Percentiles rank a stretch among this genome's conserved stretches.
Evolutionary conservation across 2,113 vertebrate genomes (phyloP).

Genomic region (Cyrtonyx montezumae): DNA sequence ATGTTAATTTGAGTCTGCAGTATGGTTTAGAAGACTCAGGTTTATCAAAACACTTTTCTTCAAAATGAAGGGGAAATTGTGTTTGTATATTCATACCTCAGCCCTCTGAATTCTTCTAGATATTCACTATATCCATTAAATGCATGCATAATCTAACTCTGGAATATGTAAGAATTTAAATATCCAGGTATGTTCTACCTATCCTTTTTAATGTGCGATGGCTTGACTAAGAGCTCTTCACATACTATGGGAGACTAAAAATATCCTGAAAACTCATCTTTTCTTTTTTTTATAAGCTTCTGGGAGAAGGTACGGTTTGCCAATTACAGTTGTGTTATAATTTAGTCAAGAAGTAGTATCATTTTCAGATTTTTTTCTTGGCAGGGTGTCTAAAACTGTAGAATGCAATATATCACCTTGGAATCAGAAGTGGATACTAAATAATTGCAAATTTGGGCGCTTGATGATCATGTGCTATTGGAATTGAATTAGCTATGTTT

Average conservation of each 20-base stretch:
- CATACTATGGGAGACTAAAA: neutral
- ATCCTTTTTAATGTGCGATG: neutral
- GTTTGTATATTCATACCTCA: neutral
- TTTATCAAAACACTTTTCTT: constrained; percentile 5
- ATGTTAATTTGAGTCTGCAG: neutral
- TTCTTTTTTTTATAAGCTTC: neutral
- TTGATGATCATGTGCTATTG: neutral
- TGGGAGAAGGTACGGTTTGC: neutral
- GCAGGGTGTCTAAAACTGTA: neutral
- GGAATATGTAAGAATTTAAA: neutral
- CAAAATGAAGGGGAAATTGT: neutral
- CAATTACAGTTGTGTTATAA: neutral
- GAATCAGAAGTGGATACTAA: neutral
- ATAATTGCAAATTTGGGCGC: neutral
- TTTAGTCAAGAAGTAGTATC: neutral
- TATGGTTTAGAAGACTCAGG: neutral
- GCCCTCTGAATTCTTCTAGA: neutral
- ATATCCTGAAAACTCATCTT: neutral
- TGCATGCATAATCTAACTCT: neutral
- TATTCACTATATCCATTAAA: neutral
- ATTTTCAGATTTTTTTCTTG: accelerated
- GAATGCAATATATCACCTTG: neutral
- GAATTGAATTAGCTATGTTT: neutral
- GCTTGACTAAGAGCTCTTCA: neutral
- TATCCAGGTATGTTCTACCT: neutral